Conservation (phyloP, 2,113 vertebrate genomes). For the Lampris incognitus region DNA sequence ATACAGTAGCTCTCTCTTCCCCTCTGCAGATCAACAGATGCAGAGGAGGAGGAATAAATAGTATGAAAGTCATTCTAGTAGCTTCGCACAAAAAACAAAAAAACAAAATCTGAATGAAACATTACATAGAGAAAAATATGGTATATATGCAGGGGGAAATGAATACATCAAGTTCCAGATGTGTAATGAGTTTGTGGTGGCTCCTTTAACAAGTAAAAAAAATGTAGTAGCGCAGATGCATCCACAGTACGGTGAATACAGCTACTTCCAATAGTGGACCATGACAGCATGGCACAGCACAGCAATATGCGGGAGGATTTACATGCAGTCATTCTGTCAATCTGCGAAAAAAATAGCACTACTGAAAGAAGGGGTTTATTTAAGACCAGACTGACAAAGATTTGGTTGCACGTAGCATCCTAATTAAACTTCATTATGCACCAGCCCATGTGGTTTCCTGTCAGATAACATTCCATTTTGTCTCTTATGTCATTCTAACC, state of each 20-base stretch:
- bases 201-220: not conserved
- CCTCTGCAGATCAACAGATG: constrained; percentile 57
- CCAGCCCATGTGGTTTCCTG: constrained; percentile 5
- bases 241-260: constrained; percentile 6
- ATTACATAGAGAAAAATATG: not conserved
- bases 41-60: constrained; percentile 31
- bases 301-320: too few relatives aligned
- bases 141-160: not conserved
- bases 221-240: constrained; percentile 27
- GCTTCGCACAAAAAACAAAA: constrained; percentile 37
- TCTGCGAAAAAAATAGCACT: constrained; percentile 29
- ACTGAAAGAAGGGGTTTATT: constrained; percentile 6
- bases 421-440: constrained; percentile 4
- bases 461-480: constrained; percentile 12
- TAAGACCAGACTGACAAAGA: constrained; percentile 30
- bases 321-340: not conserved
- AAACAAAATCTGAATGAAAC: constrained; percentile 33
- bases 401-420: not conserved
- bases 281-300: too few relatives aligned
- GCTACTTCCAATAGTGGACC: too few relatives aligned
- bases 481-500: constrained; percentile 26
- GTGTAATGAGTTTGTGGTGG: not conserved
- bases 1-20: constrained; percentile 24
- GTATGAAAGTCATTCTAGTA: constrained; percentile 60
- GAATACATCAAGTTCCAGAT: too few relatives aligned